phyloP scores from a whole-genome alignment of 2,113 vertebrate species.

The Gobio gobio region DNA sequence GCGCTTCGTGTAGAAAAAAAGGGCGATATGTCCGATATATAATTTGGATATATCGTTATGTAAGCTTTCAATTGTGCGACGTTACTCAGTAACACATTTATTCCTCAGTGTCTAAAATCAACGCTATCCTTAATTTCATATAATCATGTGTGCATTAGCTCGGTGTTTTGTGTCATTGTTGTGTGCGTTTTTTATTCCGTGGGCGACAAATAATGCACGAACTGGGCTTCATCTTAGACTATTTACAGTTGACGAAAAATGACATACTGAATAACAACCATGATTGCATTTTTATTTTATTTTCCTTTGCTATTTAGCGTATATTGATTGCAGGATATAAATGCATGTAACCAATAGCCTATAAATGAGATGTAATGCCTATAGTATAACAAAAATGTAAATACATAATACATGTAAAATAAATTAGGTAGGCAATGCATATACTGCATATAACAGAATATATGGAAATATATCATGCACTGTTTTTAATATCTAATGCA shows the following conservation, averaged over 20 bases:
- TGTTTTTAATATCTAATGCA: not conserved
- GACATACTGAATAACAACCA: not conserved
- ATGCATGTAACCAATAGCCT: not conserved
- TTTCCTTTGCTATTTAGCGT: not conserved
- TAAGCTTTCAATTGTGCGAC: constrained; percentile 24
- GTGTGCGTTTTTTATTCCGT: not conserved
- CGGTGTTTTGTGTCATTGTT: not conserved
- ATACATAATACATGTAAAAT: not conserved
- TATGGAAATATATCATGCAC: not conserved
- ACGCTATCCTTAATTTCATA: not conserved
- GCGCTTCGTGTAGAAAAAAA: not conserved
- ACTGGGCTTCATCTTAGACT: not conserved
- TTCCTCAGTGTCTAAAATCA: not conserved
- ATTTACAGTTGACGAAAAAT: not conserved
- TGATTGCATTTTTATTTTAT: not conserved
- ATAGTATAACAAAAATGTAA: not conserved
- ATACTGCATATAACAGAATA: not conserved
- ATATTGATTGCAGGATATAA: not conserved
- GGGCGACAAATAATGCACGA: not conserved
- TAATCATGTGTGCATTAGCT: not conserved
- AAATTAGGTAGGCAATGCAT: not conserved
- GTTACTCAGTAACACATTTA: not conserved
- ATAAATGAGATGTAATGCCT: not conserved
- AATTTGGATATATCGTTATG: constrained; percentile 24
- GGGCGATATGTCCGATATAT: not conserved